Conservation (phyloP, 2,888 invertebrate genomes). For the Campoplex nolae region DNA sequence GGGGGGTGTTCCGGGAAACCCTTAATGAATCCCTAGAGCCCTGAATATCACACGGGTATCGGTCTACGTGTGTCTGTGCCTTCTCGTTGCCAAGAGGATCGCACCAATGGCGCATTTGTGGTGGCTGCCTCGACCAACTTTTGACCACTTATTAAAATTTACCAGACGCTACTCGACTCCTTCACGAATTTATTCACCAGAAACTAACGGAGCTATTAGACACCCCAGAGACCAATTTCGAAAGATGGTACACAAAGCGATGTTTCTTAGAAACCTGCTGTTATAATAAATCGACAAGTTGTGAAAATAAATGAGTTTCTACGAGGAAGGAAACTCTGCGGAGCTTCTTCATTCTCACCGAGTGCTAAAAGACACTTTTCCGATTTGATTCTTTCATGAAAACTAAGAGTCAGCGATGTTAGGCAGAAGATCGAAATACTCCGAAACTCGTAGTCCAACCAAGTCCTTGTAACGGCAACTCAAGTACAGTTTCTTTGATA, state of each 20-base stretch:
- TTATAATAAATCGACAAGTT: conserved; percentile 37
- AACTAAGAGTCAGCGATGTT: background rate
- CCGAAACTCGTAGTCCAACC: background rate
- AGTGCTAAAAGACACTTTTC: conserved; percentile 19
- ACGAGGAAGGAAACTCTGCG: background rate
- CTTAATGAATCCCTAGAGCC: conserved; percentile 68
- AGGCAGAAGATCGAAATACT: conserved; percentile 15
- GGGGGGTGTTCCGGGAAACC: conserved; percentile 60
- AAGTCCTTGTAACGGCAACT: conserved; percentile 12
- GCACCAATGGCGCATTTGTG: conserved; percentile 58
- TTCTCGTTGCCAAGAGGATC: conserved; percentile 36
- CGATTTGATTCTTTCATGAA: conserved; percentile 18
- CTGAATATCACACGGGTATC: conserved; percentile 59
- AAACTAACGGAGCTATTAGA: conserved; percentile 57
- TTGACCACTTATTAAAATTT: conserved; percentile 70
- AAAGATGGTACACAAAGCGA: conserved; percentile 36
- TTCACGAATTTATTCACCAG: conserved; percentile 61
- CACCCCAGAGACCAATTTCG: conserved; percentile 61
- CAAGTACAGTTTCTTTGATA: background rate
- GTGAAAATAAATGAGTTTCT: conserved; percentile 38
- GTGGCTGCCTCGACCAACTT: conserved; percentile 62
- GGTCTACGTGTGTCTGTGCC: conserved; percentile 41
- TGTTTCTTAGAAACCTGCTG: conserved; percentile 28
- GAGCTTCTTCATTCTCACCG: conserved; percentile 23
- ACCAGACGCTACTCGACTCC: conserved; percentile 64